phyloP scores from a whole-genome alignment of 2,797 vertebrate genomes.

The Pteronotus mesoamericanus region DNA sequence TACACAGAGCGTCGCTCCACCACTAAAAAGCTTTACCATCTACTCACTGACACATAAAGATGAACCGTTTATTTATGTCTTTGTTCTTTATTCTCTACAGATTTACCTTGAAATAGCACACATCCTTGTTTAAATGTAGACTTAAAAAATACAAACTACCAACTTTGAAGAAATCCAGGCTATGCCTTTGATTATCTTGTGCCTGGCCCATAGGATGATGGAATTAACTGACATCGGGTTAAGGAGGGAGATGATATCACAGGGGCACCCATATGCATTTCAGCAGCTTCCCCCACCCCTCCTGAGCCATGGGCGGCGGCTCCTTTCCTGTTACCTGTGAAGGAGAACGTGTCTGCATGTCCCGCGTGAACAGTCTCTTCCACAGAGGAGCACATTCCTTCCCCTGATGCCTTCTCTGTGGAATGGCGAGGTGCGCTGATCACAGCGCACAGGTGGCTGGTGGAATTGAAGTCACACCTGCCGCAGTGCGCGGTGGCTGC shows the following conservation, averaged over 20 bases:
- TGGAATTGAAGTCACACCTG: conserved; percentile 87
- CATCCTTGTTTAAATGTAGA: background rate
- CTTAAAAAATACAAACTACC: background rate
- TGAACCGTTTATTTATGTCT: background rate
- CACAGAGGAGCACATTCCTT: conserved; percentile 80
- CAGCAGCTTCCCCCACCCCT: background rate
- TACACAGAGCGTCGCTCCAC: background rate
- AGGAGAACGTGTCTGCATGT: conserved; percentile 80
- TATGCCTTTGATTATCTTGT: background rate
- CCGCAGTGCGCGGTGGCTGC: conserved; percentile 87
- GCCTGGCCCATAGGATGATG: background rate
- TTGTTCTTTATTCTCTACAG: background rate
- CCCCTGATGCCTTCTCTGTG: conserved; percentile 16
- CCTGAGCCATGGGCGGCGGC: rapidly evolving
- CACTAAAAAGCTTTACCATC: background rate
- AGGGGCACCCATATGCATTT: background rate
- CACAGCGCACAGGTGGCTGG: conserved; percentile 84
- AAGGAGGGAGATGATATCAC: background rate
- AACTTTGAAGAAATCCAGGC: background rate
- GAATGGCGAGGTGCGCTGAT: conserved; percentile 68
- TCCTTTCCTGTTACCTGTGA: conserved; percentile 84
- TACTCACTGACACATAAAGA: background rate
- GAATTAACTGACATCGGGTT: background rate
- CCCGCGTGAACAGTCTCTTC: conserved; percentile 88
- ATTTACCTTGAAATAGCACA: background rate